These are phyloP conservation scores for Coendou prehensilis DNA, from an alignment of 2,797 vertebrate species.

Conservation along the genomic window DNA sequence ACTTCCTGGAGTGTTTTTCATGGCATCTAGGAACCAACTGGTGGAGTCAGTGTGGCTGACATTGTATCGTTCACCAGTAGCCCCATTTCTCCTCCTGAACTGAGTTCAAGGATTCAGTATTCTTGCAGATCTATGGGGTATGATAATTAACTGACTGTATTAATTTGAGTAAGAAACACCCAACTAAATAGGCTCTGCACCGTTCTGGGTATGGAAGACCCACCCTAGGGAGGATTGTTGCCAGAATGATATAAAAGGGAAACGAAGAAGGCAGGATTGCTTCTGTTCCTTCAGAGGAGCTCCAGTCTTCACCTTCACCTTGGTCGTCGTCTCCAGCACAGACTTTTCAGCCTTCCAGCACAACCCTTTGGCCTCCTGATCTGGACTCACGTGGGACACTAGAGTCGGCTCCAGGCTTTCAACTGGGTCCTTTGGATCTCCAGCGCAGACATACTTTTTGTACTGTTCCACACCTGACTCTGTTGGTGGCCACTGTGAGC, in stretches of 20 bases:
- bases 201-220: background rate
- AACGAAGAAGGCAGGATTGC: background rate
- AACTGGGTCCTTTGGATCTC: background rate
- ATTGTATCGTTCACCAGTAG: background rate
- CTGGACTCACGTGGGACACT: background rate
- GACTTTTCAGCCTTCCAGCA: background rate
- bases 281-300: background rate
- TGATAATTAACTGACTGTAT: background rate
- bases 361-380: background rate
- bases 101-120: background rate
- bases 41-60: background rate
- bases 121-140: background rate
- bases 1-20: background rate
- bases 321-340: background rate
- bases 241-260: background rate
- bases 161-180: background rate
- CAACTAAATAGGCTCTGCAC: background rate
- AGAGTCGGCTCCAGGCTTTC: background rate
- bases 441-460: background rate
- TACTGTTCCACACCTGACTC: background rate
- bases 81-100: background rate
- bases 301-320: background rate
- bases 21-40: background rate
- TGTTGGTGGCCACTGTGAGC: background rate
- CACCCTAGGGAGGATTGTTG: background rate